Percentiles rank a stretch among this genome's conserved stretches.
These are phyloP conservation scores for Axea sp. DNA, from an alignment of 2,888 invertebrate species.

Conservation along the genomic window DNA sequence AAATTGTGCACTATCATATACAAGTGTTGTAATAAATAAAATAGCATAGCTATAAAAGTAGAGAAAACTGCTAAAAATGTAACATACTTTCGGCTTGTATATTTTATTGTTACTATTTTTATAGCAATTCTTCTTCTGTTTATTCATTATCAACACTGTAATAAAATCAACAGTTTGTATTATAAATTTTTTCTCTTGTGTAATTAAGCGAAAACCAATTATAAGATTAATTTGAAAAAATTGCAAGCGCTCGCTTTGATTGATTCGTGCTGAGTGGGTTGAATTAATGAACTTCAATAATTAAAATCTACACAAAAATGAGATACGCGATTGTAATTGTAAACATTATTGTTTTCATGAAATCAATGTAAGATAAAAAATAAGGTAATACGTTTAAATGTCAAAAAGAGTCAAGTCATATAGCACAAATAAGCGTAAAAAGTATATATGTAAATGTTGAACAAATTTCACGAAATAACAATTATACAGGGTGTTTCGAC, in stretches of 20 bases:
- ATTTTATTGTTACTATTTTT: too few relatives aligned
- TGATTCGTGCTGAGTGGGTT: conserved; percentile 42
- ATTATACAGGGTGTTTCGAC: conserved; percentile 52
- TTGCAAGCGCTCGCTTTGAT: background rate
- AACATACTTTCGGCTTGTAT: too few relatives aligned
- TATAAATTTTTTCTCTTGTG: too few relatives aligned
- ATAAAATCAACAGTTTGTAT: too few relatives aligned
- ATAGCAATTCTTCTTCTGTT: too few relatives aligned
- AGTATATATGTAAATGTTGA: conserved; percentile 47
- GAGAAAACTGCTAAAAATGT: too few relatives aligned
- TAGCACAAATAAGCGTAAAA: conserved; percentile 47
- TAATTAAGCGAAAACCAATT: too few relatives aligned
- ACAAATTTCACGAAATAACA: conserved; percentile 38
- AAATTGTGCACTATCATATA: too few relatives aligned
- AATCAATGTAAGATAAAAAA: conserved; percentile 21
- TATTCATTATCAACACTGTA: too few relatives aligned
- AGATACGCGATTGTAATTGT: conserved; percentile 9
- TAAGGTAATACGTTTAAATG: conserved; percentile 24
- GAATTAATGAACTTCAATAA: conserved; percentile 16
- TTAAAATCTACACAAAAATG: conserved; percentile 3
- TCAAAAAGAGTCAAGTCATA: conserved; percentile 36
- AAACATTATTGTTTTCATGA: conserved; percentile 13
- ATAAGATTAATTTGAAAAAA: too few relatives aligned
- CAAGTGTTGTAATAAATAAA: too few relatives aligned
- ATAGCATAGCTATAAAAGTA: too few relatives aligned